phyloP scores from a whole-genome alignment of 2,113 vertebrate genomes.

The Aspiorhynchus laticeps region DNA sequence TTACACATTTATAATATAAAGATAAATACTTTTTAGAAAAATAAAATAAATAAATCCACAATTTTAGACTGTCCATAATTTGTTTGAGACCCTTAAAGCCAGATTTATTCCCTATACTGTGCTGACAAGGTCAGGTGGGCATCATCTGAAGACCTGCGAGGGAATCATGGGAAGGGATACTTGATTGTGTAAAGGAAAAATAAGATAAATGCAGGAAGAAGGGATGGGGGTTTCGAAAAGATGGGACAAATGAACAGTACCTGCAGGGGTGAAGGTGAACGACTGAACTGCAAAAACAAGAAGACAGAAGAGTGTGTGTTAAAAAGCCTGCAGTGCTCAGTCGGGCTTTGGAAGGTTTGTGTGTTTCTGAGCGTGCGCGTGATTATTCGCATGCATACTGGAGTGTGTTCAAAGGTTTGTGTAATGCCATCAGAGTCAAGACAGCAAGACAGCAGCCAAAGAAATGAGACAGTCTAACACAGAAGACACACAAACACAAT shows the following conservation, averaged over 20 bases:
- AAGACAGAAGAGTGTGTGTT: conserved; percentile 84
- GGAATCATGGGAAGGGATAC: not conserved
- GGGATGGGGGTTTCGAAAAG: conserved; percentile 66
- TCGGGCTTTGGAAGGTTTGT: conserved; percentile 60
- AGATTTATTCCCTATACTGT: not conserved
- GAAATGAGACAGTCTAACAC: conserved; percentile 60
- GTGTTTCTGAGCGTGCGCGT: conserved; percentile 27
- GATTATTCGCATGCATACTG: conserved; percentile 22
- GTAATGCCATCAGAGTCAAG: conserved; percentile 57
- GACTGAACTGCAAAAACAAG: conserved; percentile 90
- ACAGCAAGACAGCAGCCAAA: conserved; percentile 71
- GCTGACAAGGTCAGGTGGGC: not conserved
- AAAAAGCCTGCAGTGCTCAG: conserved; percentile 73
- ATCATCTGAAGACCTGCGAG: not conserved
- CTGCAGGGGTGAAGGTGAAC: conserved; percentile 91
- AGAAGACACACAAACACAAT: conserved; percentile 51
- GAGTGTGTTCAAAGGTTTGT: conserved; percentile 25
- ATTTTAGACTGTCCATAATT: not conserved
- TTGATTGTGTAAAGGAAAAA: not conserved
- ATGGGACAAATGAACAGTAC: conserved; percentile 87
- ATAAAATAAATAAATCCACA: too few relatives aligned
- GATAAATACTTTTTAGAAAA: too few relatives aligned
- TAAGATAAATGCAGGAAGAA: conserved; percentile 29
- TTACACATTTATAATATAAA: too few relatives aligned
- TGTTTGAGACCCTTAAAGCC: not conserved